Base-by-base conservation (phyloP, 2,888 invertebrate species). In the Ethmia dodecea region DNA sequence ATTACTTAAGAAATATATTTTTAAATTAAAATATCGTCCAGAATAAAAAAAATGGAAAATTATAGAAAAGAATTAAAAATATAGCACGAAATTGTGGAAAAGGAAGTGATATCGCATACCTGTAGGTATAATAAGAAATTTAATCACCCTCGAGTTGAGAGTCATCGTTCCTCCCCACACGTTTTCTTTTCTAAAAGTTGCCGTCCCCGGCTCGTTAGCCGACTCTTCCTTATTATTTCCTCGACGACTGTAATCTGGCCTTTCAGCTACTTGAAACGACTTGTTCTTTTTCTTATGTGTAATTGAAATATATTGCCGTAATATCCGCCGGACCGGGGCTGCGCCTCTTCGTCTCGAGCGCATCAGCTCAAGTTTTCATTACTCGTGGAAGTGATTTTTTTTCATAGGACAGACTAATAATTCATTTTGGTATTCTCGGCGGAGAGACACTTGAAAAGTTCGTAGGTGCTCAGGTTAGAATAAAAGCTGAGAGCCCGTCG, bases 291-390 rank as follows among this genome's bases (percentile, higher is more conserved):
- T 84, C 84, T 83, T 80, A 80, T 76, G 74, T 83, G 84, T 86
- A 86, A 86, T 86, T 86, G 84, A 86, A 83, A 86, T 86, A 83
- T 83, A 86, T 86, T 86, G 81, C 81, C 74, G 76, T 81, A 84
- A 84, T 86, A 84, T 84, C 81, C 81, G 74, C 61, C 69, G 78
- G 80, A 74, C 83, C 71, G 67, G 73, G 71, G 74, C 33, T 68
- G 64, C 63, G 62, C 74, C 73, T 74, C 78, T 80, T 62, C 63
- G 62, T 74, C 73, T 74, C 78, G 80, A 62, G 68, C 79, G 78
- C 80, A 81, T 80, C 80, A 75, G 70, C 72, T 72, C 54, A 72
- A 81, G 78, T 78, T 86, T 86, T 86, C 81, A 84, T 84, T 84
- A 84, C 78, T 77, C 55, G 66, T 62, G 48, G 67, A 75, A 79